phyloP scores from a whole-genome alignment of 2,888 invertebrate species.

The Danaus chrysippus region DNA sequence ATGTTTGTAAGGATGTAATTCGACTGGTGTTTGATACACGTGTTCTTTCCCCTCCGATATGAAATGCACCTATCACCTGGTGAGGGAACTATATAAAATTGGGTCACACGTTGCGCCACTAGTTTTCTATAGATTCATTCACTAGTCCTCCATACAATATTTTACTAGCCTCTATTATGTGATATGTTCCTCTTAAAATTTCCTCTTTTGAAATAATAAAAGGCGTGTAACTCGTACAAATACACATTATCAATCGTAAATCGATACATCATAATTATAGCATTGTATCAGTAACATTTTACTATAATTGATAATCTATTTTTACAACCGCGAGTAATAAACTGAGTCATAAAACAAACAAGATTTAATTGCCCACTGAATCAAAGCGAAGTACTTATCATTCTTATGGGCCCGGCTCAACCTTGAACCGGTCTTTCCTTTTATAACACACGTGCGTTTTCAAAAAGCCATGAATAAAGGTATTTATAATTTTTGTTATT shows the following conservation, averaged over 20 bases:
- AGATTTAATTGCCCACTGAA: constrained; percentile 6
- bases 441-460: constrained; percentile 63
- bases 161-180: constrained; percentile 19
- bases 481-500: constrained; percentile 34
- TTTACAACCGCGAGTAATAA: constrained; percentile 5
- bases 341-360: constrained; percentile 8
- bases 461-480: constrained; percentile 21
- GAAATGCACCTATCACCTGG: constrained; percentile 73
- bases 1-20: constrained; percentile 40
- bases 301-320: constrained; percentile 3
- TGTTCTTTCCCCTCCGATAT: constrained; percentile 54
- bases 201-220: neutral
- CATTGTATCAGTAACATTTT: neutral
- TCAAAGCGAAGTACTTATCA: constrained; percentile 5
- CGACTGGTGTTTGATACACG: constrained; percentile 57
- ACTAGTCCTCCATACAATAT: constrained; percentile 42
- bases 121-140: constrained; percentile 34
- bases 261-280: neutral
- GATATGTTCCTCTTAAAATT: constrained; percentile 11
- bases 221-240: no score
- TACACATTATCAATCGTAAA: neutral
- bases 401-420: constrained; percentile 26
- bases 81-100: constrained; percentile 54
- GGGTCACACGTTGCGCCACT: constrained; percentile 70
- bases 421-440: constrained; percentile 51